Evolutionary conservation across 2,888 invertebrate genomes (phyloP), one percentile per base, ranked within the genome.

Genomic region (Bembecia ichneumoniformis): DNA sequence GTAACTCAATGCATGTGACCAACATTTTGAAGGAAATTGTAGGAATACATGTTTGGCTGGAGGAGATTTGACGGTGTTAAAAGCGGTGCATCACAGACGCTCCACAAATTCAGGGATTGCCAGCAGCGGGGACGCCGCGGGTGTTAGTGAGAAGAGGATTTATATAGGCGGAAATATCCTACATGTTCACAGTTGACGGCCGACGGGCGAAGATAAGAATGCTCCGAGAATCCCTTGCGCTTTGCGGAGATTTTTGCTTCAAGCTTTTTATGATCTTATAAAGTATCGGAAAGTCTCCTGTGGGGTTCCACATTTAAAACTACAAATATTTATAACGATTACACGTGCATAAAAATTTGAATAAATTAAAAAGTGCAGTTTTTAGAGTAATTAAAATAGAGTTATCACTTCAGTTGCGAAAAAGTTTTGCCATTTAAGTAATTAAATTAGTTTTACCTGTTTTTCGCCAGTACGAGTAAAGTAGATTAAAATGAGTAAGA

Each of bases 91-190:
- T 65, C 66, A 66, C 62, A 58, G 68, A 59, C 60, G 66, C 68
- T 77, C 66, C 70, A 76, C 77, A 80, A 81, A 82, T 82, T 79
- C 74, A 68, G 67, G 74, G 72, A 75, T 77, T 74, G 73, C 70
- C 66, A 58, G 58, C 67, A 62, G 62, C 45, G 62, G 61, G 62
- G 63, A 70, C 62, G 66, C 72, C 68, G 66, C 68, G 72, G 64
- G 69, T 64, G 70, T 72, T 75, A 73, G 74, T 69, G 68, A 66
- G 68, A 73, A 69, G 68, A 66, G 68, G 74, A 82, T 82, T 82
- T 82, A 82, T 80, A 81, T 77, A 74, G 71, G 74, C 66, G 75
- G 71, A 77, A 77, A 80, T 78, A 77, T 77, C 76, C 68, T 71
- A 67, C 71, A 68, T 74, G 74, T 76, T 79, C 79, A 75, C 78